A percentile compares a stretch with the other conserved stretches of the same genome.
Evolutionary conservation across 2,113 vertebrate genomes (phyloP).

Genomic region (Seriola quinqueradiata): DNA sequence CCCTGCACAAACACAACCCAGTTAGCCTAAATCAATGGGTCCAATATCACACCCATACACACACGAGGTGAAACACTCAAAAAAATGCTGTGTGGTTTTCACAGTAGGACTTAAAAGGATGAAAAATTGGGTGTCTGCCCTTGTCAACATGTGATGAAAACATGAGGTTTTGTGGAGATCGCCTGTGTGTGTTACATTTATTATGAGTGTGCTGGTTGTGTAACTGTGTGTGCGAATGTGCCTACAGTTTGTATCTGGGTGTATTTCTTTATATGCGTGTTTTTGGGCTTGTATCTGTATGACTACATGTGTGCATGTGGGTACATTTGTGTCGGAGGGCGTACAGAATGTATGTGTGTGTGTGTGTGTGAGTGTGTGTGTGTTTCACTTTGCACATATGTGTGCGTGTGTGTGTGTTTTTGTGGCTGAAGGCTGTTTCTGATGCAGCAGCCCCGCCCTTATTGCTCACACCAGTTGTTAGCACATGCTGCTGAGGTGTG

Average conservation of each 20-base stretch:
- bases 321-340: not conserved
- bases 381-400: not conserved
- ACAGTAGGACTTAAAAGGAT: not conserved
- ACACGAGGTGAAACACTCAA: not conserved
- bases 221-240: not conserved
- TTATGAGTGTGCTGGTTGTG: not conserved
- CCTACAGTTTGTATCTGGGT: slow-evolving; percentile 2
- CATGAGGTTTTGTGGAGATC: not conserved
- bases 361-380: slow-evolving; percentile 3
- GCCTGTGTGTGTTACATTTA: slow-evolving; percentile 3
- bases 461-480: slow-evolving; percentile 56
- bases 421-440: slow-evolving; percentile 37
- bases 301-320: not conserved
- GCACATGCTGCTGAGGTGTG: slow-evolving; percentile 46
- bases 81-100: slow-evolving; percentile 24
- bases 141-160: slow-evolving; percentile 20
- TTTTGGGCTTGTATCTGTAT: not conserved
- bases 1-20: slow-evolving; percentile 74
- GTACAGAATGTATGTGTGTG: not conserved
- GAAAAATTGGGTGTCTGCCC: not conserved
- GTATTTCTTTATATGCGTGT: not conserved
- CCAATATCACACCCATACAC: slow-evolving; percentile 46
- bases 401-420: not conserved
- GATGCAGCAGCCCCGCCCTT: slow-evolving; percentile 23
- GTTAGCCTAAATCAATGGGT: slow-evolving; percentile 79